Percentiles rank a stretch among this genome's conserved stretches.
Conservation (phyloP, 1,140 invertebrate species). For the Calliopsis andreniformis region DNA sequence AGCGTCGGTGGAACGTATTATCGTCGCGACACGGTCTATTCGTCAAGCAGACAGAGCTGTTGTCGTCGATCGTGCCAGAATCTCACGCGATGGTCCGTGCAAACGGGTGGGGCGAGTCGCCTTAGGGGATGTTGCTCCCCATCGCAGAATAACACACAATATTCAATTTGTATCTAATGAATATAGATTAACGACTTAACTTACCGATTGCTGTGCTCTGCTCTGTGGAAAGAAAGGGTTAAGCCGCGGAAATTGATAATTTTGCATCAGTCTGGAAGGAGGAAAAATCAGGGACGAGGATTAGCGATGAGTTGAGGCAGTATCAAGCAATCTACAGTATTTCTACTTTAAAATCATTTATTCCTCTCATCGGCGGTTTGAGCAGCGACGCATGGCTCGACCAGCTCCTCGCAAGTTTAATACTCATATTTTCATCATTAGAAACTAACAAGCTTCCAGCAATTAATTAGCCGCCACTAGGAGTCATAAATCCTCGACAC, state of each 20-base stretch:
- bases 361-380: too few species aligned
- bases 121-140: constrained; percentile 51
- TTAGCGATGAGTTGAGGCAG: too few species aligned
- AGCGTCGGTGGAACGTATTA: constrained; percentile 32
- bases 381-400: too few species aligned
- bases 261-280: too few species aligned
- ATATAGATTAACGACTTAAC: constrained; percentile 59
- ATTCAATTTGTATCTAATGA: constrained; percentile 65
- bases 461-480: neutral
- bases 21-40: constrained; percentile 35
- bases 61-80: constrained; percentile 27
- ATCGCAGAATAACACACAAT: constrained; percentile 48
- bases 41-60: constrained; percentile 24
- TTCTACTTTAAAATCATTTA: too few species aligned
- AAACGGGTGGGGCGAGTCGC: neutral
- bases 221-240: constrained; percentile 16
- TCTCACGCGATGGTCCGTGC: constrained; percentile 32
- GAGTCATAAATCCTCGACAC: too few species aligned
- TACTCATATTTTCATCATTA: too few species aligned
- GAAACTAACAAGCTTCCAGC: too few species aligned
- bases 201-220: constrained; percentile 37
- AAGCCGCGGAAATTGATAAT: neutral
- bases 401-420: too few species aligned
- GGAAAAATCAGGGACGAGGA: too few species aligned
- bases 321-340: too few species aligned